phyloP scores from a whole-genome alignment of 2,797 vertebrate genomes.

The Molossus alvarezi region DNA sequence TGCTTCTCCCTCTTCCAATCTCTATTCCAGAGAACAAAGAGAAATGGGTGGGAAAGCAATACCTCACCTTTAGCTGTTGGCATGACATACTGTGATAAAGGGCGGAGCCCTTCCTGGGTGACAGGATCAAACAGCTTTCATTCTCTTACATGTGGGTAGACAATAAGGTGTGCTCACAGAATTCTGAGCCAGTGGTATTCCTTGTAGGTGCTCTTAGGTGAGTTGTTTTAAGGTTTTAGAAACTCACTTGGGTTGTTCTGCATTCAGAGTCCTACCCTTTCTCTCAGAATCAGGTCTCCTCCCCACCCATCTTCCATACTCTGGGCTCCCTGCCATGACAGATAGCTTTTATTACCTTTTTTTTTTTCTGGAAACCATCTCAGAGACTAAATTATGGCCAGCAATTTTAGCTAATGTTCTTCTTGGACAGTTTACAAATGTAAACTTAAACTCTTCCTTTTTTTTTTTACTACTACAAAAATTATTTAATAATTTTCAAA shows the following conservation, averaged over 20 bases:
- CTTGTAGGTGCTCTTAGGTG: background rate
- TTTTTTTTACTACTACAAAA: slow-evolving; percentile 53
- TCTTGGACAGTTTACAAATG: slow-evolving; percentile 18
- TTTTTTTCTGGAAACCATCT: slow-evolving; percentile 1
- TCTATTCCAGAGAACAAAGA: background rate
- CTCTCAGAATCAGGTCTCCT: background rate
- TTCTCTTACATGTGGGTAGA: background rate
- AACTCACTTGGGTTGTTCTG: background rate
- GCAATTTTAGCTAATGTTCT: slow-evolving; percentile 31
- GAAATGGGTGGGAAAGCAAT: background rate
- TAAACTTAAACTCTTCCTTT: slow-evolving; percentile 7
- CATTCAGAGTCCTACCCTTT: background rate
- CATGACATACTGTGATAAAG: background rate
- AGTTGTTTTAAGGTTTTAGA: background rate
- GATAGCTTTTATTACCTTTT: background rate
- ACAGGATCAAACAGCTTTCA: background rate
- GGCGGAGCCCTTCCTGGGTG: background rate
- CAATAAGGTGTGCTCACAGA: background rate
- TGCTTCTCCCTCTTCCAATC: background rate
- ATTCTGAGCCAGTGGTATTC: background rate
- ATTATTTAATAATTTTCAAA: slow-evolving; percentile 38
- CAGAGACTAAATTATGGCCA: slow-evolving; percentile 33
- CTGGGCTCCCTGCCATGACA: background rate
- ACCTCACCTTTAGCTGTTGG: background rate
- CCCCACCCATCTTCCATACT: background rate